These are phyloP conservation scores for Emmelina monodactyla DNA, from an alignment of 2,888 invertebrate species.

Conservation along the genomic window DNA sequence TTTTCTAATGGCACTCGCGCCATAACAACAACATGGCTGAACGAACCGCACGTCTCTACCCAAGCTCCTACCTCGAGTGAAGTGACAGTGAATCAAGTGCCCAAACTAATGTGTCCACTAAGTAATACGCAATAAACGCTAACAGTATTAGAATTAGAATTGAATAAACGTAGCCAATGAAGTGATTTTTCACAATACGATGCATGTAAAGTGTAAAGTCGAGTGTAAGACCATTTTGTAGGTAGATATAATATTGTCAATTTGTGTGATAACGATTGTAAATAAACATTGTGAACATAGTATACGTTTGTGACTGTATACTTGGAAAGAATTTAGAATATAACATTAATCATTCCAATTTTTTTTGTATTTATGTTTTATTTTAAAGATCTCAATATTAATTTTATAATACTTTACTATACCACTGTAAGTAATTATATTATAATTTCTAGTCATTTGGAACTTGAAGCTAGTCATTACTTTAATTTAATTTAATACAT, in stretches of 20 bases:
- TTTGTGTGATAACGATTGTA: conserved; percentile 21
- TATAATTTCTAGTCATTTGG: no score
- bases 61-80: conserved; percentile 14
- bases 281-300: conserved; percentile 19
- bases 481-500: no score
- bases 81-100: conserved; percentile 34
- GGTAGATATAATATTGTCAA: background rate
- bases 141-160: background rate
- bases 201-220: background rate
- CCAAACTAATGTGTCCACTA: conserved; percentile 50
- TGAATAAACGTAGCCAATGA: no score
- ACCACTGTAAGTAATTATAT: no score
- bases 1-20: conserved; percentile 61
- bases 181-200: no score
- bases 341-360: conserved; percentile 31
- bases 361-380: no score
- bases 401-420: no score
- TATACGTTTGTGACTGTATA: conserved; percentile 1
- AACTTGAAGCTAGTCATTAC: no score
- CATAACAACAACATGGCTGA: background rate
- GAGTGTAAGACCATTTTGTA: background rate
- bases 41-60: conserved; percentile 6
- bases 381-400: no score
- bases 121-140: conserved; percentile 10
- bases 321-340: no score